Conservation (phyloP, 2,797 vertebrate species). For the Pseudotriccus pelzelni region DNA sequence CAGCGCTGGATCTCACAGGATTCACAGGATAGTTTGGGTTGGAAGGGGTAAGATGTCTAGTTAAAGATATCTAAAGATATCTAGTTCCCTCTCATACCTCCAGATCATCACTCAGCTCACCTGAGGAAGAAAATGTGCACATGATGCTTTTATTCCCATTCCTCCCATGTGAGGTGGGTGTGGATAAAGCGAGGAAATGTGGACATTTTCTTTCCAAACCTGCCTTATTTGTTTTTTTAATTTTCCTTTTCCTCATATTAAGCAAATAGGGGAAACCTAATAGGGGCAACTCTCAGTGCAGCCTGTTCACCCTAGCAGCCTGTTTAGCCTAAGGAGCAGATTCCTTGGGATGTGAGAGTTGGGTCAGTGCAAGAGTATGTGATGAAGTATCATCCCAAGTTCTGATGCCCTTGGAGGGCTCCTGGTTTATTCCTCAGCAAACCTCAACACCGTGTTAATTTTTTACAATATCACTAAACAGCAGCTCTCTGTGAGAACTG, state of each 20-base stretch:
- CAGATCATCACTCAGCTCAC: constrained; percentile 35
- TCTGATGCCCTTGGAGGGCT: background rate
- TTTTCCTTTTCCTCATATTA: constrained; percentile 5
- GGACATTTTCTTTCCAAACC: constrained; percentile 49
- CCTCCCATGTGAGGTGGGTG: constrained; percentile 4
- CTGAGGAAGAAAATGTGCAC: constrained; percentile 8
- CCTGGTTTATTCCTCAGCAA: background rate
- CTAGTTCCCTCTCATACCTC: background rate
- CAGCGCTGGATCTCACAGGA: background rate
- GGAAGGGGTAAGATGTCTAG: background rate
- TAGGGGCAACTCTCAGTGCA: constrained; percentile 80
- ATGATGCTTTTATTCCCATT: constrained; percentile 46
- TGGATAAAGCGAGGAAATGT: constrained; percentile 15
- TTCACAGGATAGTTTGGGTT: background rate
- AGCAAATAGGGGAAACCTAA: constrained; percentile 75
- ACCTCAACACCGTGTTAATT: background rate
- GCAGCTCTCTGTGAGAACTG: background rate
- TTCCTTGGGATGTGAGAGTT: constrained; percentile 76
- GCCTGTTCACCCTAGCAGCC: constrained; percentile 79
- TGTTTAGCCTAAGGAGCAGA: constrained; percentile 81
- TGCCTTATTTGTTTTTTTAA: background rate
- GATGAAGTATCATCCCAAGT: constrained; percentile 75
- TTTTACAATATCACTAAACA: constrained; percentile 1
- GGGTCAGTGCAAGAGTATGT: constrained; percentile 76
- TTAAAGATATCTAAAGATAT: background rate